Conservation (phyloP, 2,888 invertebrate genomes). For the Strigamia crassipes region DNA sequence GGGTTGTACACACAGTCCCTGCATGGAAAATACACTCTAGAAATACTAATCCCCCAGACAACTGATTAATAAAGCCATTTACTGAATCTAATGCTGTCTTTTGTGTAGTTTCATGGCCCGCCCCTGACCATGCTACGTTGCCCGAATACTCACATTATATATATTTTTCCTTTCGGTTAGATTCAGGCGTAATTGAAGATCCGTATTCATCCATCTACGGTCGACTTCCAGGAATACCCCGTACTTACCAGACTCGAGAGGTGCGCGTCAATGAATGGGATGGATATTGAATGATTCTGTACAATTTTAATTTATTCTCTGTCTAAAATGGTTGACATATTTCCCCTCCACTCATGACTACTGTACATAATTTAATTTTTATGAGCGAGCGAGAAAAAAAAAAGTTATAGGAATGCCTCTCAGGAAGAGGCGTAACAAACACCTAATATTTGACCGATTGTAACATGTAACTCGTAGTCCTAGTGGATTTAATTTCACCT, state of each 20-base stretch:
- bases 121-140: no score
- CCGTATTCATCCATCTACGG: constrained; percentile 32
- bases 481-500: no score
- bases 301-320: constrained; percentile 4
- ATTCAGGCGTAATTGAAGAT: constrained; percentile 5
- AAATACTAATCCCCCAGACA: no score
- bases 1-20: no score
- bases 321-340: background rate
- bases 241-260: constrained; percentile 28
- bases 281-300: constrained; percentile 17
- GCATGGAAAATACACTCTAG: no score
- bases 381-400: background rate
- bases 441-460: no score
- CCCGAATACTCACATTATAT: background rate
- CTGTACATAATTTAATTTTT: background rate
- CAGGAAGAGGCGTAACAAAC: no score
- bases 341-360: background rate
- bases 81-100: no score
- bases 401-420: background rate
- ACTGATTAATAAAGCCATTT: no score
- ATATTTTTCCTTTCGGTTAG: no score
- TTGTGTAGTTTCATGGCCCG: no score
- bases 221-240: constrained; percentile 36
- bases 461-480: no score
- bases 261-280: constrained; percentile 41